Evolutionary conservation across 30 jellyfish, hydroid and myxozoan genomes (phyloP), one percentile per base, ranked within the genome.

Genomic region (Chironex yamaguchii): DNA sequence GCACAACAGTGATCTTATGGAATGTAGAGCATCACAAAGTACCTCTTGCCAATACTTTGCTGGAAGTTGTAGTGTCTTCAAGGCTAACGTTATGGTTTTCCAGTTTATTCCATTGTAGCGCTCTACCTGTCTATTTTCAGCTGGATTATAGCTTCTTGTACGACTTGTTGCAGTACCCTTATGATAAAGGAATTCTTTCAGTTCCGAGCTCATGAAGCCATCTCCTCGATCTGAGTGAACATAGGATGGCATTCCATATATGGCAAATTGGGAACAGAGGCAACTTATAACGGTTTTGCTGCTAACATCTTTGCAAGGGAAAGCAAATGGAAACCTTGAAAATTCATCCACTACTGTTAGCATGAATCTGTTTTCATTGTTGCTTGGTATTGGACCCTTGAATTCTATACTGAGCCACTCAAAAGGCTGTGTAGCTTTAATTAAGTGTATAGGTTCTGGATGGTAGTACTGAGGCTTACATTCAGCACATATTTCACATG

Each of bases 1-100:
- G 28, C 29, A 67, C 6, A 87, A 66, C 1, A 75, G 94, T 23
- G 93, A 86, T 3, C 94, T 93, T 36, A 86, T 30, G 24, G 96
- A 77, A 65, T 86, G 96, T 32, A 85, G 20, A 3, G 48, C 93
- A 13, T 71, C 94, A 12, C 94, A 66, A 9, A 85, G 31, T 28
- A 85, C 94, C 13, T 2, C 21, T 34, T 76, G 49, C 95, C 93
- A 76, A 3, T 72, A 28, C 26, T 52, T 23, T 51, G 75, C 24
- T 0, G 30, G 63, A 22, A 86, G 65, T 13, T 36, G 31, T 28
- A 23, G 52, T 0, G 93, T 75, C 12, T 77, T 62, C 6, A 76
- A 36, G 9, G 92, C 24, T 14, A 73, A 24, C 21, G 13, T 22
- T 3, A 84, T 34, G 13, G 95, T 68, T 36, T 84, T 84, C 95